Evolutionary conservation across 2,113 vertebrate species (phyloP).

Genomic region (Rhipidura dahli): DNA sequence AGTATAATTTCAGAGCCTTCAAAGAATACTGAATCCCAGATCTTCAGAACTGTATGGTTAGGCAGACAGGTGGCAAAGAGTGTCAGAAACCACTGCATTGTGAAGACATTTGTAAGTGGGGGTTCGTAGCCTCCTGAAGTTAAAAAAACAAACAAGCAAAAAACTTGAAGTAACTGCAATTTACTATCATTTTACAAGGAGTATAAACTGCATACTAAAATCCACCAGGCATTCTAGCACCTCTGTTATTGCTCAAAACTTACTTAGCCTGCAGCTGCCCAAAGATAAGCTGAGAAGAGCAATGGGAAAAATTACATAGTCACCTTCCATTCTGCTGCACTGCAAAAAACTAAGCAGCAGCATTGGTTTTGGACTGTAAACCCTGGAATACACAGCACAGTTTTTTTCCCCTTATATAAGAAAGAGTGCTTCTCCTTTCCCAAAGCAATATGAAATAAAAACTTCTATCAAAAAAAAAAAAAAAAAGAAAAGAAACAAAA

Average conservation of each 20-base stretch:
- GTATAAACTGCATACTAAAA: not conserved
- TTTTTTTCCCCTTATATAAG: not conserved
- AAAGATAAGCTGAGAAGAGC: not conserved
- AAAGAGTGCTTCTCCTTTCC: not conserved
- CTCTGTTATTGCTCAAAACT: not conserved
- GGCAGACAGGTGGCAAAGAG: slow-evolving; percentile 97
- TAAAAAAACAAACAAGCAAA: not conserved
- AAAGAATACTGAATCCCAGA: slow-evolving; percentile 98
- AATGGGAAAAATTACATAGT: not conserved
- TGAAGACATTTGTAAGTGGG: slow-evolving; percentile 97
- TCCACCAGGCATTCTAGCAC: not conserved
- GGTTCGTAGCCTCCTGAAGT: slow-evolving; percentile 95
- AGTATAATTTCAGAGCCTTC: slow-evolving; percentile 96
- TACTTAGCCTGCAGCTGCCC: not conserved
- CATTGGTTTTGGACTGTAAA: not conserved
- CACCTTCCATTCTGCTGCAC: not conserved
- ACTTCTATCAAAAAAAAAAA: not conserved
- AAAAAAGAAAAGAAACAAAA: not conserved
- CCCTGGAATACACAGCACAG: not conserved
- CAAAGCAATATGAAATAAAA: not conserved
- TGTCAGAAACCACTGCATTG: slow-evolving; percentile 99
- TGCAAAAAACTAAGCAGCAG: not conserved
- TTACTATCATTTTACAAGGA: not conserved
- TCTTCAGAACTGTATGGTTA: slow-evolving; percentile 93
- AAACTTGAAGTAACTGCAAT: not conserved